Evolutionary conservation across 1,140 invertebrate species (phyloP).

Genomic region (Riptortus pedestris): DNA sequence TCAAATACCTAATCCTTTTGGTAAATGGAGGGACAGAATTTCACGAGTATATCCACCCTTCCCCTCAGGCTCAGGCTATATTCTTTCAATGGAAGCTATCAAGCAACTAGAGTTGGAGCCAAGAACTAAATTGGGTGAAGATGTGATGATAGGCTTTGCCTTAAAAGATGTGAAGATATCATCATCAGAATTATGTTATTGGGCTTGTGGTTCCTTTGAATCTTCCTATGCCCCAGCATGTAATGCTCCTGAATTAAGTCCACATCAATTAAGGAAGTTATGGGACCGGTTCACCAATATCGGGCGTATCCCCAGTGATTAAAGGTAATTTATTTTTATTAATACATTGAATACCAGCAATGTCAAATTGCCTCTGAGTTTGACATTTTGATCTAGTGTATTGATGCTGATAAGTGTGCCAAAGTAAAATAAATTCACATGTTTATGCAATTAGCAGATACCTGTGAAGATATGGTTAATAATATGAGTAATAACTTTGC

Average conservation of each 20-base stretch:
- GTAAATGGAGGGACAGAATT: neutral
- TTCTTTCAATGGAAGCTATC: neutral
- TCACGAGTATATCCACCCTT: neutral
- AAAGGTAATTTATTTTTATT: too few species aligned
- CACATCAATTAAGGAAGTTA: neutral
- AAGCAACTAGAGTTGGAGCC: neutral
- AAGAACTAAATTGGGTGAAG: neutral
- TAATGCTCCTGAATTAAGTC: neutral
- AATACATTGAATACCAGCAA: too few species aligned
- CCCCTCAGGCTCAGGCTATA: neutral
- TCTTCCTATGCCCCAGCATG: neutral
- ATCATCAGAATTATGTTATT: neutral
- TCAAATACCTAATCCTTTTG: neutral
- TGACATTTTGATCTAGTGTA: too few species aligned
- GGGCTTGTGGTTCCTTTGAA: neutral
- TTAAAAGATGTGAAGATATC: neutral
- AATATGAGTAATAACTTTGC: too few species aligned
- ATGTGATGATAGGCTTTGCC: constrained; percentile 5
- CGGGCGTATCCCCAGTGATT: too few species aligned
- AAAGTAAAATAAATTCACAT: too few species aligned
- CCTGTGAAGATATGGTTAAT: too few species aligned
- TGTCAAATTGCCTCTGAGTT: too few species aligned
- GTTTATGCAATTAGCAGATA: too few species aligned
- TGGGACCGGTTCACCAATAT: neutral
- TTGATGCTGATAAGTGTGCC: too few species aligned